Percentiles rank a stretch among this genome's conserved stretches.
Evolutionary conservation across 2,113 vertebrate species (phyloP).

Genomic region (Macrotis lagotis): DNA sequence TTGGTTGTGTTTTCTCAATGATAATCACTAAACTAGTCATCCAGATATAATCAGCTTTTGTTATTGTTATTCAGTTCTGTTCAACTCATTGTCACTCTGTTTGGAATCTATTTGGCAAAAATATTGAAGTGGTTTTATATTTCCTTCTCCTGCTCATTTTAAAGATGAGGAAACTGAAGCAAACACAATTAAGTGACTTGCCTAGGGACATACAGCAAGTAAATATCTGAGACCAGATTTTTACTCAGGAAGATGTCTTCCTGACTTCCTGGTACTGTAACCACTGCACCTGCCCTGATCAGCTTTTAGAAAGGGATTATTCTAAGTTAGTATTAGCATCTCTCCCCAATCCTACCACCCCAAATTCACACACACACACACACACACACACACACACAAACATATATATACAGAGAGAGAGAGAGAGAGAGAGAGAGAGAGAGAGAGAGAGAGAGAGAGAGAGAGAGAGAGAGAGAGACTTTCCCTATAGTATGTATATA

Average conservation of each 20-base stretch:
- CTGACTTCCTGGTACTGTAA: neutral
- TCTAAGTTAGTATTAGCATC: neutral
- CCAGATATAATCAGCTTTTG: neutral
- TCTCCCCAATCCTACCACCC: neutral
- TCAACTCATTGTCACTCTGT: neutral
- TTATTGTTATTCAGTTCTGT: neutral
- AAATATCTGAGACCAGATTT: neutral
- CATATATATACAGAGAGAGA: no score
- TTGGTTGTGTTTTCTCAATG: neutral
- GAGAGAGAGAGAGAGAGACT: no score
- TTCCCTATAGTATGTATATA: neutral
- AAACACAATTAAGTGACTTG: neutral
- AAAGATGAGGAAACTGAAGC: neutral
- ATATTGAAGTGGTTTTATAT: neutral
- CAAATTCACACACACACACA: no score
- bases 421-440: no score
- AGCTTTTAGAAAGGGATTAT: neutral
- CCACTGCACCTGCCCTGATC: neutral
- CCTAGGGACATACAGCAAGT: neutral
- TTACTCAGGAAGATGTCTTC: neutral
- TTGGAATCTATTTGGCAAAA: neutral
- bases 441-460: no score
- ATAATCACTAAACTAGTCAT: neutral
- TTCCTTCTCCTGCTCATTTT: neutral
- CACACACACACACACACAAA: no score